Conservation (phyloP, 2,797 vertebrate genomes). For the Pteronotus mesoamericanus region DNA sequence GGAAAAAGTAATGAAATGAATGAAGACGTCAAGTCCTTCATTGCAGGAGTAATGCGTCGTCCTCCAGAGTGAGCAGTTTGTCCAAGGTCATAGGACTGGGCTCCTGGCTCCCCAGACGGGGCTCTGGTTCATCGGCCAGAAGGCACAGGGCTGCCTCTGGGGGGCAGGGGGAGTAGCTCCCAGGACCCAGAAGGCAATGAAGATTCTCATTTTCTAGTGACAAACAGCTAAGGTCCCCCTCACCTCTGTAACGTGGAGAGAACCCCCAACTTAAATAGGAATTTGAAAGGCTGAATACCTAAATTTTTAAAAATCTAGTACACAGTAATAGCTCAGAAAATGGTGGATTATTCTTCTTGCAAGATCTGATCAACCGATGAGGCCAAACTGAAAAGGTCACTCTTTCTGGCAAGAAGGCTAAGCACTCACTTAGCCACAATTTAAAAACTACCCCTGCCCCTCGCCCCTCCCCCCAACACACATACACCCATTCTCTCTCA, state of each 20-base stretch:
- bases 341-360: neutral
- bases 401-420: neutral
- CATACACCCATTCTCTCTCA: neutral
- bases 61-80: accelerated
- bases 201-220: neutral
- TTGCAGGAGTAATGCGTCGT: neutral
- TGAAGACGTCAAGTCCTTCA: neutral
- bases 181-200: neutral
- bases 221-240: neutral
- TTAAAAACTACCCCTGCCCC: neutral
- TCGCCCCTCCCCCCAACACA: neutral
- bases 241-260: neutral
- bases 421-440: neutral
- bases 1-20: accelerated
- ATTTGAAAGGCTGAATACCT: neutral
- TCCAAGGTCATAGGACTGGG: too few species aligned
- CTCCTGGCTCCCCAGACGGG: accelerated
- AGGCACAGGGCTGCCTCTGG: neutral
- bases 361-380: neutral
- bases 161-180: accelerated
- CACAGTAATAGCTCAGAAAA: neutral
- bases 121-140: neutral
- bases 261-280: neutral
- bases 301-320: neutral
- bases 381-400: neutral